Base-by-base conservation (phyloP, 2,888 invertebrate species). In the Dicranocentrus wangi region DNA sequence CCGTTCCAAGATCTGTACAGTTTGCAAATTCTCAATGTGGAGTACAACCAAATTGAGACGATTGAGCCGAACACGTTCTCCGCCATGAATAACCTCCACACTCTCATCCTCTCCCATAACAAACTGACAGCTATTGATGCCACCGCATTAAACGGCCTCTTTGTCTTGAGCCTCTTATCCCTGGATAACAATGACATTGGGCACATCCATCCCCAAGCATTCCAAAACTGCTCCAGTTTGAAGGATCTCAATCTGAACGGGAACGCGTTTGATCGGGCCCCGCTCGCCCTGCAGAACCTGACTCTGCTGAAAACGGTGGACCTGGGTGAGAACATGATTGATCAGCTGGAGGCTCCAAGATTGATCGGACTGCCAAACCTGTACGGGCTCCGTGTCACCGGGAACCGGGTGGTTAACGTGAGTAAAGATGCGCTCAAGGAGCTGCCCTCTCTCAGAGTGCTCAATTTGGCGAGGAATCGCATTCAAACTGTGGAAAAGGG, bases 51-150 rank as follows among this genome's bases (percentile, higher is more conserved):
- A 87, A 90, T 97, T 73, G 94, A 95, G 88, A 93, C 92, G 79
- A 94, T 97, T 83, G 94, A 94, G 7, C 94, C 95, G 7, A 94
- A 95, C 87, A 94, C 96, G 1, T 97, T 97, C 89, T 92, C 95
- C 47, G 94, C 95, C 2, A 94, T 96, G 93, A 96, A 95, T 88
- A 97, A 97, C 90, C 90, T 97, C 82, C 96, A 97, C 89, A 96
- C 96, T 15, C 90, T 97, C 86, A 92, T 95, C 81, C 90, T 97
- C 85, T 95, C 95, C 1, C 93, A 93, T 89, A 97, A 97, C 90
- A 93, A 93, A 88, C 92, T 97, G 87, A 93, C 93, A 87, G 93
- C 94, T 87, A 91, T 97, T 86, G 95, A 96, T 88, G 94, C 94
- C 1, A 94, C 94, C 88, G 94, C 96, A 53, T 90, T 97, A 83